phyloP scores from a whole-genome alignment of 2,797 vertebrate genomes.

The Amazona finschi region DNA sequence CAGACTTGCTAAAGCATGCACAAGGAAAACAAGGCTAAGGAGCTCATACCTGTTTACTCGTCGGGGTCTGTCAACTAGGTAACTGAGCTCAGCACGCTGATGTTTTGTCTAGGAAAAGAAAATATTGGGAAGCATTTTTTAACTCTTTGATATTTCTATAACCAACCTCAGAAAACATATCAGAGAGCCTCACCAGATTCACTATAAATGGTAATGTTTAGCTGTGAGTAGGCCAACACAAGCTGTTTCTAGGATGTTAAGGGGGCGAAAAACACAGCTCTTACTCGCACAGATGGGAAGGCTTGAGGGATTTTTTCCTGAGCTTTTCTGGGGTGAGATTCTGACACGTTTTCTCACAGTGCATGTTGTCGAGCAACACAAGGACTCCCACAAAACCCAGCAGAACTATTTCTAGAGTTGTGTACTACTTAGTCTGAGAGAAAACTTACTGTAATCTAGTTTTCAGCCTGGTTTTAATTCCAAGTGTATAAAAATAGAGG shows the following conservation, averaged over 20 bases:
- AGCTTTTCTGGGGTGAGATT: not conserved
- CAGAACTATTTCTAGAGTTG: constrained; percentile 27
- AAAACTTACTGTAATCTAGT: not conserved
- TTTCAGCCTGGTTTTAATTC: not conserved
- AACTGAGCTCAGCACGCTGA: constrained; percentile 96
- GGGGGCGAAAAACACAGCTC: not conserved
- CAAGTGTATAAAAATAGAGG: not conserved
- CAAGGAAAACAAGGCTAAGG: not conserved
- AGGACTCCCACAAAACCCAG: constrained; percentile 23
- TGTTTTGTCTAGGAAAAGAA: constrained; percentile 89
- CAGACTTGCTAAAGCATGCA: not conserved
- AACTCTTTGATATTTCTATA: constrained; percentile 34
- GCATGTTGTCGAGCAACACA: not conserved
- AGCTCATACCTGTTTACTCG: constrained; percentile 95
- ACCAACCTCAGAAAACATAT: not conserved
- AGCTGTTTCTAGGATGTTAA: not conserved
- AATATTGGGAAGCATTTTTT: constrained; percentile 63
- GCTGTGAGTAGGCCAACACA: constrained; percentile 16
- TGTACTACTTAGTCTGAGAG: not conserved
- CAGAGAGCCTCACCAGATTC: not conserved
- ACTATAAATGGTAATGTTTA: constrained; percentile 25
- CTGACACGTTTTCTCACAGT: not conserved
- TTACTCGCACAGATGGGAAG: not conserved
- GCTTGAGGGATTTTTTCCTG: not conserved
- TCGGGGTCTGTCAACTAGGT: constrained; percentile 96